These are phyloP conservation scores for Oligia fasciuncula DNA, from an alignment of 2,888 invertebrate species.

Conservation along the genomic window DNA sequence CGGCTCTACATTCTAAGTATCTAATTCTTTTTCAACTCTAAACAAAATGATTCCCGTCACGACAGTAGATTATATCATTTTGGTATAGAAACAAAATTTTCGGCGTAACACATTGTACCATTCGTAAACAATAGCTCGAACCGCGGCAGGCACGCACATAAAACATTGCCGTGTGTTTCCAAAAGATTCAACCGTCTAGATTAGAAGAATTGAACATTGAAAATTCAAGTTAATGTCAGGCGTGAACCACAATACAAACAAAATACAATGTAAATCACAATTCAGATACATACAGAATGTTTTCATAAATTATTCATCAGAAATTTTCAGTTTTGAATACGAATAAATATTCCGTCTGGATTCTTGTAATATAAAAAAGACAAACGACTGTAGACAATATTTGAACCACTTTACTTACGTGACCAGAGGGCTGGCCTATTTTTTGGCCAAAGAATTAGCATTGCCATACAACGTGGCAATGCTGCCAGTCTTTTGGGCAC, in stretches of 20 bases:
- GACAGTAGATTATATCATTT: background rate
- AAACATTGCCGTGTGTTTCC: conserved; percentile 45
- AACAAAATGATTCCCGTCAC: background rate
- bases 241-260: conserved; percentile 57
- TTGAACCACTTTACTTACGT: background rate
- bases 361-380: conserved; percentile 24
- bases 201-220: conserved; percentile 61
- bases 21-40: background rate
- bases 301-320: conserved; percentile 62
- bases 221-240: conserved; percentile 59
- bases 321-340: conserved; percentile 50
- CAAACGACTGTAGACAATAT: background rate
- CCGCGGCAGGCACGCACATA: background rate
- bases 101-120: background rate
- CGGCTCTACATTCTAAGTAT: background rate
- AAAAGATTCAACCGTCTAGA: conserved; percentile 66
- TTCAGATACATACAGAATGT: conserved; percentile 60
- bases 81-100: background rate
- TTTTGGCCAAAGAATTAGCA: too few relatives aligned
- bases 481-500: too few relatives aligned
- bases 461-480: too few relatives aligned
- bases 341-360: conserved; percentile 44
- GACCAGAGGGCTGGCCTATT: too few relatives aligned
- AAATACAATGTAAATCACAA: conserved; percentile 57
- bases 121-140: conserved; percentile 11